Conservation (phyloP, 2,888 invertebrate species). For the Eulithis testata region DNA sequence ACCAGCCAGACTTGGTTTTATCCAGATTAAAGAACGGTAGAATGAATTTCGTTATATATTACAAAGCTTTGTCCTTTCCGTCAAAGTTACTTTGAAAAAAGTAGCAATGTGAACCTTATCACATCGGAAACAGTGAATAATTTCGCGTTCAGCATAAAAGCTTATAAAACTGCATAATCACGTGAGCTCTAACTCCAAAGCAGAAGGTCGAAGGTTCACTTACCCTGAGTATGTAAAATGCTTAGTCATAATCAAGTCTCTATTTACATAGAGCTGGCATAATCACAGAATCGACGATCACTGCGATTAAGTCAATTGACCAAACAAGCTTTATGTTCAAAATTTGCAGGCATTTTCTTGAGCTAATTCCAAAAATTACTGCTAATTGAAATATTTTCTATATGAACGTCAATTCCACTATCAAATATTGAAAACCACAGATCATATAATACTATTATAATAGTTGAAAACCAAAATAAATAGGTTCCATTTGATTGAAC, state of each 20-base stretch:
- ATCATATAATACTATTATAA: too few species aligned
- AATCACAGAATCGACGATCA: background rate
- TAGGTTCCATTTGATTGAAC: too few species aligned
- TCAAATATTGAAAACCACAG: too few species aligned
- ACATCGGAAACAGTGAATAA: constrained; percentile 15
- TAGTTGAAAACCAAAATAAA: too few species aligned
- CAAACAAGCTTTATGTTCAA: background rate
- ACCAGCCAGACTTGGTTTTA: too few species aligned
- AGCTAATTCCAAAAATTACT: too few species aligned
- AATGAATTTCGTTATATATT: background rate
- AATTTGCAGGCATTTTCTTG: too few species aligned
- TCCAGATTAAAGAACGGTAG: background rate
- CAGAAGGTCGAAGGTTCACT: constrained; percentile 18
- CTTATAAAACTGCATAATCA: constrained; percentile 22
- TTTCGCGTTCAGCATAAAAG: constrained; percentile 15
- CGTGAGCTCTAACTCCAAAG: constrained; percentile 13
- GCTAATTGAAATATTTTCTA: too few species aligned
- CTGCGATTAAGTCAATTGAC: constrained; percentile 1
- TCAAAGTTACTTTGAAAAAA: constrained; percentile 17
- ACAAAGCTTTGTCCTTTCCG: constrained; percentile 18
- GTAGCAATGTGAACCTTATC: constrained; percentile 21
- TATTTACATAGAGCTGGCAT: constrained; percentile 1
- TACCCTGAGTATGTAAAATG: constrained; percentile 42
- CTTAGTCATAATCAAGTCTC: constrained; percentile 53
- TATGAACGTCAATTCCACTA: too few species aligned